These are phyloP conservation scores for Pseudorhombus dupliciocellatus DNA, from an alignment of 2,113 vertebrate species.

Conservation along the genomic window DNA sequence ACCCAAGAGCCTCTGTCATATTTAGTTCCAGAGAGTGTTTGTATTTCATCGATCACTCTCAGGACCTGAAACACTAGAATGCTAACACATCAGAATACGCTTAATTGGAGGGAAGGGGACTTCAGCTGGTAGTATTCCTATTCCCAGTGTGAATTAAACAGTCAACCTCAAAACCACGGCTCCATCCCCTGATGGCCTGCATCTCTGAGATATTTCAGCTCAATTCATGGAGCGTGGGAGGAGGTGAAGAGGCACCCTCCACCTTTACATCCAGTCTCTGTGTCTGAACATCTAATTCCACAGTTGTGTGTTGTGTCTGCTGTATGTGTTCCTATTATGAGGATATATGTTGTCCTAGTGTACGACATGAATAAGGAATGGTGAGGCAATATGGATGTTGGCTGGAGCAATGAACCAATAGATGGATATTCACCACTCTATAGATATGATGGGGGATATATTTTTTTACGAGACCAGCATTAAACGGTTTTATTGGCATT, in stretches of 20 bases:
- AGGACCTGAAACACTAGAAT: background rate
- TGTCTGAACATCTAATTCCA: background rate
- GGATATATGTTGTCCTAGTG: background rate
- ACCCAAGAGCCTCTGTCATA: background rate
- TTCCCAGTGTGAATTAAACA: background rate
- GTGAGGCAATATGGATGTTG: too few species aligned
- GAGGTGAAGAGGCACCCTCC: too few species aligned
- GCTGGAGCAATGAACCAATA: too few species aligned
- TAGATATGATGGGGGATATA: background rate
- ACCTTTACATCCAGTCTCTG: too few species aligned
- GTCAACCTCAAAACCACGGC: too few species aligned
- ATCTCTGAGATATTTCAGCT: too few species aligned
- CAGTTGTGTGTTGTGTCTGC: background rate
- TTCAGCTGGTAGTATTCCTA: background rate
- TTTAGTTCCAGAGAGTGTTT: background rate
- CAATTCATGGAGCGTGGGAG: too few species aligned
- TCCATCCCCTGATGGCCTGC: too few species aligned
- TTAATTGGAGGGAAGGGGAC: background rate
- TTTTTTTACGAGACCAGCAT: background rate
- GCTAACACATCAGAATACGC: background rate
- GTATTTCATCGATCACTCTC: background rate
- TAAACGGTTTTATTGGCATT: background rate
- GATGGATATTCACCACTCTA: background rate
- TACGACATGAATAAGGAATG: background rate
- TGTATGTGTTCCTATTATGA: background rate